These are phyloP conservation scores for honey bee (Apis mellifera) DNA, from an alignment of 1,140 invertebrate species.

Conservation along the genomic window DNA sequence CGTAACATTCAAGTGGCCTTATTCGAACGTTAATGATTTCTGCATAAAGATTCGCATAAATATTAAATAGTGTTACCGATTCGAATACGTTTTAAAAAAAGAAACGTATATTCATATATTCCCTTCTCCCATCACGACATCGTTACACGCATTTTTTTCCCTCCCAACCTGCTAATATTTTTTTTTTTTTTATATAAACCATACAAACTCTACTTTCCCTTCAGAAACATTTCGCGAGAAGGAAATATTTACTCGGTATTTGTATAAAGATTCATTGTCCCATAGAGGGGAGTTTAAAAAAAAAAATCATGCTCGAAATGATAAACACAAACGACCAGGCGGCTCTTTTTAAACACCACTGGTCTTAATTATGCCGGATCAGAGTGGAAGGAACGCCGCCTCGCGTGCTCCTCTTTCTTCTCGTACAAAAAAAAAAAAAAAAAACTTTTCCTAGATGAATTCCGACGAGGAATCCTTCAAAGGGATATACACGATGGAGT, in stretches of 20 bases:
- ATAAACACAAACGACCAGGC: neutral
- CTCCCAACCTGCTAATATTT: neutral
- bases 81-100: neutral
- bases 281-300: slow-evolving; percentile 10
- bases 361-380: slow-evolving; percentile 37
- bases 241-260: too few relatives aligned
- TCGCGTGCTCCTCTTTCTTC: neutral
- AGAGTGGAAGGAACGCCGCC: neutral
- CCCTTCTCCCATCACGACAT: neutral
- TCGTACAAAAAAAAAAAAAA: too few relatives aligned
- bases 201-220: slow-evolving; percentile 1
- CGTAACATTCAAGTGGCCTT: slow-evolving; percentile 32
- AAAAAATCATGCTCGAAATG: slow-evolving; percentile 35
- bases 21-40: slow-evolving; percentile 19
- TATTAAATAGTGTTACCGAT: slow-evolving; percentile 23
- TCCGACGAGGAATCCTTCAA: neutral
- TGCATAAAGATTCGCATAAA: slow-evolving; percentile 39
- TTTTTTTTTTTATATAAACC: too few relatives aligned
- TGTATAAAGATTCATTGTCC: slow-evolving; percentile 19
- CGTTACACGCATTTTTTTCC: too few relatives aligned
- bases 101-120: too few relatives aligned
- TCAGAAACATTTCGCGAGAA: neutral
- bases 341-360: neutral
- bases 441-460: slow-evolving; percentile 4
- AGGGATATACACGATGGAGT: neutral